Base-by-base conservation (phyloP, 2,113 vertebrate species). In the Terrapene triunguis region DNA sequence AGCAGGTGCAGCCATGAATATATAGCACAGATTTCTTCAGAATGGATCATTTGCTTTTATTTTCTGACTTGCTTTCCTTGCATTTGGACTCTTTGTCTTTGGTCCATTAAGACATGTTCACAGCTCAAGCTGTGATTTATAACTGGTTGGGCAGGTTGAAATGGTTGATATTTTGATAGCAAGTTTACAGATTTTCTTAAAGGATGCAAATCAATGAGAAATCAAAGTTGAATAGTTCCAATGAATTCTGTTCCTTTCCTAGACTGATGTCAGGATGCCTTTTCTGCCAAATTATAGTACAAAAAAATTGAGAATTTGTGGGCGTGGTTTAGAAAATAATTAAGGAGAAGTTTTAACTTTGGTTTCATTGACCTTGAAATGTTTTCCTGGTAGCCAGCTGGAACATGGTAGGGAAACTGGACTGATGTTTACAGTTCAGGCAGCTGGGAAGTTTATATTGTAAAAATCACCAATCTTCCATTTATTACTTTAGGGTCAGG, bases 381-480 rank as follows among this genome's bases (percentile, higher is more conserved):
- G 87, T 94, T 97, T 98, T 93, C 59, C 93, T 98, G 93, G 96
- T 96, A 95, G 95, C 94, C 97, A 98, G 96, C 95, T 98, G 96
- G 96, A 97, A 96, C 92, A 59, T 96, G 94, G 93, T 96, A 97
- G 82, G 95, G 87, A 85, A 95, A 93, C 83, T 95, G 91, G 92
- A 94, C 87, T 96, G 94, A 91, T 95, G 92, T 79, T 94, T 93
- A 93, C 90, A 94, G 96, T 95, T 96, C 87, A 1, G 95, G 94
- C 97, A 98, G 95, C 96, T 97, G 97, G 96, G 86, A 88, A 69
- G 95, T 96, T 98, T 93, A 89, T 96, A 96, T 97, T 53, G 95
- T 2, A 8, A 72, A 94, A 96, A 96, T 91, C 90, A 94, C 93
- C 94, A 88, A 79, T 80, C 90, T 96, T 95, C 94, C 94, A 93